Conservation (phyloP, 2,797 vertebrate genomes). For the Parambassis ranga region DNA sequence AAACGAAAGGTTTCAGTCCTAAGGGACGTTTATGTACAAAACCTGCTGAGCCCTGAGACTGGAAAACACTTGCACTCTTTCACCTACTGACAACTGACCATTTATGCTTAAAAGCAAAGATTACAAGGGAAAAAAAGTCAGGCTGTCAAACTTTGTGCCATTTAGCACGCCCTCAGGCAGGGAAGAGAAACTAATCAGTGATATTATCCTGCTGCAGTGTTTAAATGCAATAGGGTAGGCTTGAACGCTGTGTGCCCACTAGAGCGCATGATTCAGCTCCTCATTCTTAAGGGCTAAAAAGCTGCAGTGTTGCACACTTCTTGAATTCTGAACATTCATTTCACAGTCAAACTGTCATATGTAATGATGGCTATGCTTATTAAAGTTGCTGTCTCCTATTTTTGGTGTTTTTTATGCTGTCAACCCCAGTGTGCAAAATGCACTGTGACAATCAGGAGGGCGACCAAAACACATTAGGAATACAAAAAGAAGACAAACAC, state of each 20-base stretch:
- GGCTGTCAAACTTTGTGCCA: slow-evolving; percentile 12
- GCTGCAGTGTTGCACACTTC: neutral
- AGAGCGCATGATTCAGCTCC: neutral
- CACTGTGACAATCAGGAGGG: too few relatives aligned
- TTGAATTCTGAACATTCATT: neutral
- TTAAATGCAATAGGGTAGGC: neutral
- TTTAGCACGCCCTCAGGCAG: neutral
- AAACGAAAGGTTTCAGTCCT: slow-evolving; percentile 41
- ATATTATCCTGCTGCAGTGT: neutral
- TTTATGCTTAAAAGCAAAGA: slow-evolving; percentile 17
- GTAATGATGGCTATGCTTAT: neutral
- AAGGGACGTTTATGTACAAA: slow-evolving; percentile 13
- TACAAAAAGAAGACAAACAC: too few relatives aligned
- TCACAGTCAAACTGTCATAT: neutral
- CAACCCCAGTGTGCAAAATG: too few relatives aligned
- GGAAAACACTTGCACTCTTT: slow-evolving; percentile 9
- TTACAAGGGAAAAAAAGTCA: slow-evolving; percentile 12
- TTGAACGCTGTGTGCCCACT: neutral
- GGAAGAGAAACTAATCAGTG: slow-evolving; percentile 5
- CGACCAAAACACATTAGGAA: too few relatives aligned
- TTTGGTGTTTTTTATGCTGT: neutral
- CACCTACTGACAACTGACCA: slow-evolving; percentile 5
- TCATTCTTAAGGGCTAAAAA: neutral
- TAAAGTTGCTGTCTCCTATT: neutral
- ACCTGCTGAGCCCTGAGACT: neutral